Percentiles rank a stretch among this genome's conserved stretches.
Evolutionary conservation across 1,140 invertebrate species (phyloP).

Genomic region (Lepidotrigona ventralis): DNA sequence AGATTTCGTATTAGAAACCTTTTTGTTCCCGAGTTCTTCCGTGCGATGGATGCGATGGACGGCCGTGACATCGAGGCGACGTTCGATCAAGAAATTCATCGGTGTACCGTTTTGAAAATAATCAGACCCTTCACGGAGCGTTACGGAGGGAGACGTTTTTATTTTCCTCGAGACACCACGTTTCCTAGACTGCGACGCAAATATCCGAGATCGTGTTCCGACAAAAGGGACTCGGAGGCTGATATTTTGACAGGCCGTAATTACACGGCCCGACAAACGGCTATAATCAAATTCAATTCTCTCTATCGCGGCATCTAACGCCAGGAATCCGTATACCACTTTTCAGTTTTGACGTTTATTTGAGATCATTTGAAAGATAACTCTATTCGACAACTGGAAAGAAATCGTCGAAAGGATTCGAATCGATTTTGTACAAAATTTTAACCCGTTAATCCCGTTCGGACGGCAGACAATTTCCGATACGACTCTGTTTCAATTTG

Average conservation of each 20-base stretch:
- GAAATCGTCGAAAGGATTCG: not conserved
- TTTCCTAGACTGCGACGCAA: conserved; percentile 4
- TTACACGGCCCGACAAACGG: conserved; percentile 59
- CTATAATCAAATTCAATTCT: conserved; percentile 73
- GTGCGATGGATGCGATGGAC: not conserved
- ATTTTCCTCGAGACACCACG: not conserved
- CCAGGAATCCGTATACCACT: not conserved
- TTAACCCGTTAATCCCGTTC: not conserved
- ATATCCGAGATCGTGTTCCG: conserved; percentile 40
- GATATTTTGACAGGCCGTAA: conserved; percentile 71
- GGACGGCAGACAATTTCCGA: not conserved
- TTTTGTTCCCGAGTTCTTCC: conserved; percentile 5
- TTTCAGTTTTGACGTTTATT: not conserved
- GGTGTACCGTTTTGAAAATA: not conserved
- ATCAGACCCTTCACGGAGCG: conserved; percentile 6
- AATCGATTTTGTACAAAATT: not conserved
- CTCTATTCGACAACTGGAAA: no score
- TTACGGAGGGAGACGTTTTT: not conserved
- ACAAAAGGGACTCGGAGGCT: conserved; percentile 36
- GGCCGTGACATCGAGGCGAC: conserved; percentile 18
- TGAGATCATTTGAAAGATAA: no score
- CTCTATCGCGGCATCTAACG: conserved; percentile 61
- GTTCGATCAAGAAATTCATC: not conserved
- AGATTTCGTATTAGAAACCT: conserved; percentile 41
- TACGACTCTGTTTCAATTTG: not conserved